Evolutionary conservation across 2,888 invertebrate species (phyloP), one percentile per base, ranked within the genome.

Genomic region (Helleia helle): DNA sequence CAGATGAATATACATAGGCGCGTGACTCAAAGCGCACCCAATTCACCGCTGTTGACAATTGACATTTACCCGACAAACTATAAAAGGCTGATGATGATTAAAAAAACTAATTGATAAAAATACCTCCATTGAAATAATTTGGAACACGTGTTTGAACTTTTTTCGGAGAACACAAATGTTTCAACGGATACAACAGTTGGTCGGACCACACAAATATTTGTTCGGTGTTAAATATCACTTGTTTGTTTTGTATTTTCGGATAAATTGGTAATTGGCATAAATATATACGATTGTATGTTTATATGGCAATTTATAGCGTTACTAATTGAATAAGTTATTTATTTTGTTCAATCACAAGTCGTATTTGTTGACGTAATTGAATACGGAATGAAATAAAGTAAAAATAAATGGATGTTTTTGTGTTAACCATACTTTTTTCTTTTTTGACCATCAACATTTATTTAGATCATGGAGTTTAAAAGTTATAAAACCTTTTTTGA

Each of bases 201-300:
- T 41, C 41, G 40, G 58, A 60, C 62, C 62, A 57, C 64, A 65
- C 63, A 62, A 56, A 62, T 58, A 53, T 60, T 59, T 49, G 46
- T 40, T 42, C 44, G 44, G 51, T 58, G 52, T 52, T 43, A 41
- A 52, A 52, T 56, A 56, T 52, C 51, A 49, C 46, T 40, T 41
- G 48, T 51, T 52, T 51, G 42, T 37, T 46, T 45, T 50, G 43
- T 43, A 37, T 42, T 49, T 52, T 51, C 27, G n/a, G 13, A 17
- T 9, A 15, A 9, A 26, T 17, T 34, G 30, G 30, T 30, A 30
- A 3, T 18, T 18, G 18, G 4, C 3, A 18, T 18, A 18, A 4
- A 18, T 18, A 18, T 18, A 18, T 18, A 25, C 8, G 8, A 2
- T 6, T n/a, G 8, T 25, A 25, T 26, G 26, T n/a, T 3, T 26